phyloP scores from a whole-genome alignment of 2,888 invertebrate species.

The Sesia apiformis region DNA sequence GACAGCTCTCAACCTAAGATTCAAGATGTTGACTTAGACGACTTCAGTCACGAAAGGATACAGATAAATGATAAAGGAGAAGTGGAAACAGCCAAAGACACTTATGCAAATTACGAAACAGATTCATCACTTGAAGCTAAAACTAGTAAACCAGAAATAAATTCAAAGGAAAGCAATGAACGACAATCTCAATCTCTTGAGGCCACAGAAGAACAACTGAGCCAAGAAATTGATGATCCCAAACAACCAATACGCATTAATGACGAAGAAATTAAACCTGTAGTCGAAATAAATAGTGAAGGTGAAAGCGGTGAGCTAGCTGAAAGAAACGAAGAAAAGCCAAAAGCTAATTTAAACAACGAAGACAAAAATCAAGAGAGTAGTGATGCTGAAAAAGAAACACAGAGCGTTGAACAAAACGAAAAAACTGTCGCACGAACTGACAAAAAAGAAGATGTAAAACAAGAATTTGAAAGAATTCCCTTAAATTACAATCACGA shows the following conservation, averaged over 20 bases:
- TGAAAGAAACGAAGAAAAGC: slow-evolving; percentile 17
- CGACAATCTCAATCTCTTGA: slow-evolving; percentile 1
- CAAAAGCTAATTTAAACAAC: slow-evolving; percentile 11
- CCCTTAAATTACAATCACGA: slow-evolving; percentile 58
- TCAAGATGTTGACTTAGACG: slow-evolving; percentile 37
- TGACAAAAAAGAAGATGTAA: slow-evolving; percentile 27
- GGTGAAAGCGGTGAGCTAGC: slow-evolving; percentile 27
- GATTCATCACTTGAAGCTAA: slow-evolving; percentile 18
- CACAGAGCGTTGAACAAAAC: slow-evolving; percentile 17
- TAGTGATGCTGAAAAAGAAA: slow-evolving; percentile 22
- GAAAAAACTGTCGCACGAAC: slow-evolving; percentile 21
- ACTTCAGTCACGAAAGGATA: slow-evolving; percentile 42
- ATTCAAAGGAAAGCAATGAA: slow-evolving; percentile 6
- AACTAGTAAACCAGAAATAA: slow-evolving; percentile 12
- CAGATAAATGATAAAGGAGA: slow-evolving; percentile 32
- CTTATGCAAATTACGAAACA: slow-evolving; percentile 18
- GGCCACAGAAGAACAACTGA: slow-evolving; percentile 6
- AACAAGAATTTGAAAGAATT: slow-evolving; percentile 63
- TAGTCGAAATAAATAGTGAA: slow-evolving; percentile 50
- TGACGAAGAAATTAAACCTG: slow-evolving; percentile 56
- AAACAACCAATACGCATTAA: slow-evolving; percentile 32
- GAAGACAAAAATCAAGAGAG: slow-evolving; percentile 32
- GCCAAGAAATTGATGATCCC: slow-evolving; percentile 14
- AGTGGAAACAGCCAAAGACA: slow-evolving; percentile 26
- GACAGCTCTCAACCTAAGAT: slow-evolving; percentile 15